Base-by-base conservation (phyloP, 37 sponge, comb jelly and placozoan genomes). In the Mnemiopsis leidyi region DNA sequence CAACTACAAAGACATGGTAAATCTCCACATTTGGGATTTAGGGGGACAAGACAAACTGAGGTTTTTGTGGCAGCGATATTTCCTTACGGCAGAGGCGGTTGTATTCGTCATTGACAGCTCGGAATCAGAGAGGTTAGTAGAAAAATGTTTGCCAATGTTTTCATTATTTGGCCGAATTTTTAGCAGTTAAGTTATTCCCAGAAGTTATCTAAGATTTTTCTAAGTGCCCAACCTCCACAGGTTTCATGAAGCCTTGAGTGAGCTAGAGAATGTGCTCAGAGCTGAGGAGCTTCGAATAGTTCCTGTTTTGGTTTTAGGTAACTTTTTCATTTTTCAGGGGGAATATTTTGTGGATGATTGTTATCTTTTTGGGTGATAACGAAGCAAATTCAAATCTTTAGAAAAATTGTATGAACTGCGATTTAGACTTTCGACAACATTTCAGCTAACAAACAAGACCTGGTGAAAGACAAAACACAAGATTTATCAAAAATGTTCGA, bases 11-110 rank as follows among this genome's bases (percentile, higher is more conserved):
- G 23, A 28, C 3, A 29, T 71, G 3, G 75, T 71, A 29, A 71
- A 71, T 29, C 75, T 71, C 25, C 75, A 71, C 30, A 28, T 28
- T 5, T 71, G 75, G 75, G 75, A 71, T 18, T 25, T 71, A 5
- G 30, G 75, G 5, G 75, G 75, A 71, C 75, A 71, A 24, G 75
- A 71, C 20, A n/a, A 28, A 71, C 75, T 71, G 30, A 5, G 25
- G 30, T 7, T 28, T 23, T 28, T 71, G 25, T 71, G 75, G 75
- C 30, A 71, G 23, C 25, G 30, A 18, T 71, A 71, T 25, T 71
- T 71, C 20, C 75, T 71, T n/a, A 29, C 75, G 5, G 75, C 75
- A n/a, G 30, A 71, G 75, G 75, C 75, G 25, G 75, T 71, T 18
- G 23, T 71, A 28, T 71, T 71, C 30, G 75, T 71, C 20, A 18